Base-by-base conservation (phyloP, 2,888 invertebrate genomes). In the Drosophila prostipennis region DNA sequence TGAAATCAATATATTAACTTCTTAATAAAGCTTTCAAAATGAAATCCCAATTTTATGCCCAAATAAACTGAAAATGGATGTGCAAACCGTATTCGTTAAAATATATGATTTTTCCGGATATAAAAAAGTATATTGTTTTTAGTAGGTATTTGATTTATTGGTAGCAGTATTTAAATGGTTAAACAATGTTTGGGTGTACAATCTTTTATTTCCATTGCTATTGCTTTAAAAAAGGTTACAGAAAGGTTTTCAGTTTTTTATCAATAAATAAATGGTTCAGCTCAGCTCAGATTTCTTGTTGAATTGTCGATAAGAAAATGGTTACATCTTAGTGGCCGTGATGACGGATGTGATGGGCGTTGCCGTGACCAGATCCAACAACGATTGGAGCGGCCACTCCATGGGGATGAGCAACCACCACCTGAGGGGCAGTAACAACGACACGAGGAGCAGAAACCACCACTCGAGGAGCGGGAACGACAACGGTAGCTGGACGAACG, bases 261-360 rank as follows among this genome's bases (percentile, higher is more conserved):
- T 40, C 4, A n/a, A 37, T 37, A n/a, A n/a, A n/a, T n/a, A n/a
- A n/a, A n/a, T n/a, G 6, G n/a, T n/a, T 37, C 2, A n/a, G 37
- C n/a, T 13, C n/a, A n/a, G n/a, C n/a, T 29, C 7, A 7, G 7
- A 29, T 29, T 37, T 13, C n/a, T 37, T 5, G n/a, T n/a, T 13
- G n/a, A 6, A n/a, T n/a, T 6, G n/a, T 37, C n/a, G 6, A 13
- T 7, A 7, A n/a, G n/a, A 5, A 13, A 37, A 37, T 13, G 6
- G 37, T 6, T 37, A n/a, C n/a, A 8, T 14, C 14, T n/a, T 45
- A 59, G n/a, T 58, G 37, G 59, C 45, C 43, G n/a, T 37, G 59
- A 13, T 37, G 6, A 19, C 29, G 59, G 11, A 14, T 10, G 29
- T 45, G 60, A 5, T 58, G 60, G 11, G 19, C 19, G 10, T 60